phyloP scores from a whole-genome alignment of 2,797 vertebrate genomes.

The Sebastes itinus region DNA sequence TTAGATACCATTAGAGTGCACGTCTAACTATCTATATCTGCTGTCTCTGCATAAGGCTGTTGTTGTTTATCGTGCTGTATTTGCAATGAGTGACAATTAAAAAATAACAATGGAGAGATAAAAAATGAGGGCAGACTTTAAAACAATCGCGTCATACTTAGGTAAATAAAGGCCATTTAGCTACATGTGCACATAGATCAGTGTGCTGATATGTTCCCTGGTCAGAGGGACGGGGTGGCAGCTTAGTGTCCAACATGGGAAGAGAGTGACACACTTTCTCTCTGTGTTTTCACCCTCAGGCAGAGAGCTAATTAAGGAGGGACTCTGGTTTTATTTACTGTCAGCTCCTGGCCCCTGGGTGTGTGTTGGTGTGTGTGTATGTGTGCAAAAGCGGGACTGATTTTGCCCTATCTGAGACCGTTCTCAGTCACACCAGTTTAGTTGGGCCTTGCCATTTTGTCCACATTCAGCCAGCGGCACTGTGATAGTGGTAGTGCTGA shows the following conservation, averaged over 20 bases:
- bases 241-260: slow-evolving; percentile 63
- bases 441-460: slow-evolving; percentile 68
- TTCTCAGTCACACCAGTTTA: slow-evolving; percentile 77
- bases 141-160: background rate
- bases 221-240: slow-evolving; percentile 52
- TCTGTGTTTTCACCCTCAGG: slow-evolving; percentile 71
- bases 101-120: slow-evolving; percentile 5
- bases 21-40: slow-evolving; percentile 19
- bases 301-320: slow-evolving; percentile 79
- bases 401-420: slow-evolving; percentile 54
- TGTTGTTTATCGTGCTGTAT: background rate
- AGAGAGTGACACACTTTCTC: slow-evolving; percentile 80
- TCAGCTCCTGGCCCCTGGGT: slow-evolving; percentile 71
- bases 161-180: slow-evolving; percentile 11
- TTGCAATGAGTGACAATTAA: slow-evolving; percentile 10
- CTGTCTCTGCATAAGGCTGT: background rate
- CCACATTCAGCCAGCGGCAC: slow-evolving; percentile 64
- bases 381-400: slow-evolving; percentile 15
- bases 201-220: slow-evolving; percentile 38
- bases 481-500: slow-evolving; percentile 45
- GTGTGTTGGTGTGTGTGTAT: slow-evolving; percentile 32
- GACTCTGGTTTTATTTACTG: slow-evolving; percentile 80
- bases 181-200: slow-evolving; percentile 8
- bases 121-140: background rate
- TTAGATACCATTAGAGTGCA: slow-evolving; percentile 38